Conservation (phyloP, 2,113 vertebrate species). For the Noturus placidus region DNA sequence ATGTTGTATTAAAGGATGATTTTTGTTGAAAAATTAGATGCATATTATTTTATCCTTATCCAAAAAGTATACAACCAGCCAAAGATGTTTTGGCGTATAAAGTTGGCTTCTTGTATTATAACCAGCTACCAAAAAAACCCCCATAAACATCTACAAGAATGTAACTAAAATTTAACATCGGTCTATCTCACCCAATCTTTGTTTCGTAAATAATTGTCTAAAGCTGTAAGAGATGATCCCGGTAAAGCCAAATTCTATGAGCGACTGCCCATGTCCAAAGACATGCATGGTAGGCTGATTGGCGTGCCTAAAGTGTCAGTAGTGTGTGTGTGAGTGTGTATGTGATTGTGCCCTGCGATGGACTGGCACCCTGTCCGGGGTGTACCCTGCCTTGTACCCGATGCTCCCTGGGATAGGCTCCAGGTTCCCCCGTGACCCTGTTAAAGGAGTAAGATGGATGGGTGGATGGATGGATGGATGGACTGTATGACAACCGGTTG, state of each 20-base stretch:
- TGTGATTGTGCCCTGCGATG: no score
- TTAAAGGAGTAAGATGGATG: no score
- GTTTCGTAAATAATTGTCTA: background rate
- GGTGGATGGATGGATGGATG: no score
- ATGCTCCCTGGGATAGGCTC: no score
- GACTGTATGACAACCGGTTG: background rate
- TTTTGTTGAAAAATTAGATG: background rate
- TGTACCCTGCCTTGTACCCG: no score
- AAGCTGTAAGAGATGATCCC: background rate
- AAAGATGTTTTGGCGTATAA: background rate
- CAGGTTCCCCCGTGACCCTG: no score
- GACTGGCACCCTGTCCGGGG: no score
- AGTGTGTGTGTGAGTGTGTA: no score
- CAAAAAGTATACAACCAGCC: background rate
- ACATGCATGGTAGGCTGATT: no score
- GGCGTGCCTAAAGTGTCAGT: no score
- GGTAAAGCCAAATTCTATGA: background rate
- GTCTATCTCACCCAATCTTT: background rate
- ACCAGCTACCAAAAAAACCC: background rate
- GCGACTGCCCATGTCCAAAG: no score
- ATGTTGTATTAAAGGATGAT: background rate
- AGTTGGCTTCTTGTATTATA: background rate
- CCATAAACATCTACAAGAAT: background rate
- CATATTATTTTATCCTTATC: background rate
- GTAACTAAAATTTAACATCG: background rate